Base-by-base conservation (phyloP, 2,797 vertebrate species). In the Pipistrellus kuhlii region DNA sequence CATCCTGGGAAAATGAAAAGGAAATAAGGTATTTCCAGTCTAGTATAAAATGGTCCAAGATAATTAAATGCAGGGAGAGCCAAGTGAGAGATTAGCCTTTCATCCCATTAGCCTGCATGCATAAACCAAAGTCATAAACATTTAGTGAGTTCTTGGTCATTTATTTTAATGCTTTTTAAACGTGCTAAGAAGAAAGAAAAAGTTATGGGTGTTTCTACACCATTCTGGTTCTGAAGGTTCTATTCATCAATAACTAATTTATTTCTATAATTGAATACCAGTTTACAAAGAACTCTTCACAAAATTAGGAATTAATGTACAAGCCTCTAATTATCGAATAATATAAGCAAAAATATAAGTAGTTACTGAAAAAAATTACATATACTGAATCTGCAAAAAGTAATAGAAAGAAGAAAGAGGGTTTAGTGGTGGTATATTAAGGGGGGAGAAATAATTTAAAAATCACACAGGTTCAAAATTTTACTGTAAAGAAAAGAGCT, bases 231-330 rank as follows among this genome's bases (percentile, higher is more conserved):
- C 95, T 97, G 94, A 97, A 97, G 90, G 44, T 96, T 94, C 97
- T 97, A 97, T 95, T 97, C 97, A 98, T 97, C 96, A 98, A 81
- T 94, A 96, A 68, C 94, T 97, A 96, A 96, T 97, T 97, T 97
- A 97, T 97, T 95, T 95, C 88, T 94, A 77, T 94, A 97, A 97
- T 96, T 93, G 96, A 96, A 75, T 95, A 86, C 93, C 93, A 96
- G 96, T 95, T 97, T 96, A 97, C 82, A 94, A 97, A 93, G 69
- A 97, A 92, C 82, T 35, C 68, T 92, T 95, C 85, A 69, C 85
- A 94, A 85, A 96, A 96, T 87, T 62, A 84, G 77, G 38, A 85
- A 93, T 97, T 95, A 95, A 97, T 95, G 82, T 55, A 76, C 0
- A 41, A 95, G 66, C 73, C 82, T 77, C 77, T 96, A 97, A 97